Conservation (phyloP, 1,140 invertebrate genomes). For the Kradibia gibbosae region DNA sequence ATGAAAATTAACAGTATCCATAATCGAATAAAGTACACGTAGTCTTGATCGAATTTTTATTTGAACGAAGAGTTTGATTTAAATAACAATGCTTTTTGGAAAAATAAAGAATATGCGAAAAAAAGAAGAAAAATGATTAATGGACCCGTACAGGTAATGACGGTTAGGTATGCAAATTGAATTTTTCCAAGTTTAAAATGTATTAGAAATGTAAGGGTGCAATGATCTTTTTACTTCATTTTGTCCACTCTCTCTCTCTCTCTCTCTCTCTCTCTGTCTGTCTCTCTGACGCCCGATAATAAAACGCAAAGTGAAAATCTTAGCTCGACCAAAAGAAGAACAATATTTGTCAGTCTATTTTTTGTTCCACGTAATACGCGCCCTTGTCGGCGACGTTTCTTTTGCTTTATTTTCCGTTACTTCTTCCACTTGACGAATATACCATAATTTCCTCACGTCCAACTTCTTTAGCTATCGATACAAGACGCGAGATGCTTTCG, state of each 20-base stretch:
- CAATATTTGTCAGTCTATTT: conserved; percentile 26
- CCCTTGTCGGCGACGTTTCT: not conserved
- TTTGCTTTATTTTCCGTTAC: not conserved
- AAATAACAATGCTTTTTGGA: too few relatives aligned
- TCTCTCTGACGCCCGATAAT: not conserved
- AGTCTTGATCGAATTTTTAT: too few relatives aligned
- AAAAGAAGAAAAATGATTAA: conserved; percentile 54
- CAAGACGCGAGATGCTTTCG: not conserved
- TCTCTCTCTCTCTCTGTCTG: too few relatives aligned
- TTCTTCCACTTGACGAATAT: conserved; percentile 51
- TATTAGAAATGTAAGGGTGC: conserved; percentile 19
- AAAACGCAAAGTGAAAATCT: conserved; percentile 16
- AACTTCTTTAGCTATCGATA: conserved; percentile 55
- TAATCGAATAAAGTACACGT: too few relatives aligned
- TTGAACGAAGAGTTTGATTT: too few relatives aligned
- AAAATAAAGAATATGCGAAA: conserved; percentile 43
- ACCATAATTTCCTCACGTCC: conserved; percentile 58
- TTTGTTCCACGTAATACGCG: not conserved
- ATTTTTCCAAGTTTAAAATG: conserved; percentile 47
- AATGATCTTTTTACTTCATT: not conserved
- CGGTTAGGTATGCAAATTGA: conserved; percentile 40
- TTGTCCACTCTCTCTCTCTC: not conserved
- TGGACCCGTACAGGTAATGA: conserved; percentile 43
- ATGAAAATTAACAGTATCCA: too few relatives aligned
- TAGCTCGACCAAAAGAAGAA: conserved; percentile 1